Evolutionary conservation across 2,888 invertebrate genomes (phyloP).

Genomic region (Rotaria magnacalcarata): DNA sequence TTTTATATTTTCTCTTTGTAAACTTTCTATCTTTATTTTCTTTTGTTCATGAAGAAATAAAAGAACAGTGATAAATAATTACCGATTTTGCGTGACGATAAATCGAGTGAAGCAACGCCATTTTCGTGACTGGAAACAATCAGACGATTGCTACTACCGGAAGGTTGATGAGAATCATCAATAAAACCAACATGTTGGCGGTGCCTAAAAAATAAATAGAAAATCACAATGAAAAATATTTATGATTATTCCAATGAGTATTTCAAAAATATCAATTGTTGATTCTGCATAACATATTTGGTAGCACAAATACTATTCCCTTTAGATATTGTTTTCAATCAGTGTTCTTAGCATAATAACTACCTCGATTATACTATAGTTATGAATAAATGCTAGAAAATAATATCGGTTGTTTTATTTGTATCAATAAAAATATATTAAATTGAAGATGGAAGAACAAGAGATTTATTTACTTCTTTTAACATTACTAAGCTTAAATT

Average conservation of each 20-base stretch:
- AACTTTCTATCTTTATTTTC: neutral
- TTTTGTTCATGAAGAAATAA: neutral
- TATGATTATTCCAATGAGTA: neutral
- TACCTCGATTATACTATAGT: neutral
- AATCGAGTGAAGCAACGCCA: constrained; percentile 9
- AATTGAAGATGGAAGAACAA: too few species aligned
- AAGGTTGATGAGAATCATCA: constrained; percentile 19
- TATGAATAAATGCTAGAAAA: neutral
- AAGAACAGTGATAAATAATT: neutral
- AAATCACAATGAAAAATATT: neutral
- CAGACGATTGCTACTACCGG: neutral
- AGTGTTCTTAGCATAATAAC: neutral
- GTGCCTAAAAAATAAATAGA: constrained; percentile 3
- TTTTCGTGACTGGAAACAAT: neutral
- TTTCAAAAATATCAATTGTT: neutral
- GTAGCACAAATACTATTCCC: neutral
- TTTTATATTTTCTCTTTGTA: neutral
- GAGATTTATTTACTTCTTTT: too few species aligned
- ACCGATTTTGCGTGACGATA: neutral
- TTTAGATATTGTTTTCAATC: neutral
- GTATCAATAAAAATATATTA: too few species aligned
- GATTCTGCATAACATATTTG: neutral
- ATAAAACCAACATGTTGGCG: constrained; percentile 24
- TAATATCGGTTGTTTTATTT: too few species aligned
- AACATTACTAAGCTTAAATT: too few species aligned